Percentiles rank a stretch among this genome's conserved stretches.
These are phyloP conservation scores for Euthynnus affinis DNA, from an alignment of 2,797 vertebrate genomes.

Conservation along the genomic window DNA sequence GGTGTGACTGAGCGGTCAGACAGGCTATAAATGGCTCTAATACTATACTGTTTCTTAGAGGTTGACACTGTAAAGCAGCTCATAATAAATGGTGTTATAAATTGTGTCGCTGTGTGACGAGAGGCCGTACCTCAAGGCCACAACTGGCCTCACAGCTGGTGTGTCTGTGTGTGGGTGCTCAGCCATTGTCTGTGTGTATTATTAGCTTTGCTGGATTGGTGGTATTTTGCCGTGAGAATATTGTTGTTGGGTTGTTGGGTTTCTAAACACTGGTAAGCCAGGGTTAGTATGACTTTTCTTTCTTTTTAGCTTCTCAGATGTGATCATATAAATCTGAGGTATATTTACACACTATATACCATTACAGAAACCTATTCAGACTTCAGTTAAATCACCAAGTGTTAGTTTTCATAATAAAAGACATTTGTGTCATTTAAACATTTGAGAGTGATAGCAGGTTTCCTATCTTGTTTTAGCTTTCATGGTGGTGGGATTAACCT, in stretches of 20 bases:
- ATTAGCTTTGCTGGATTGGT: slow-evolving; percentile 19
- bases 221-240: not conserved
- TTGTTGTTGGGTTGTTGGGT: not conserved
- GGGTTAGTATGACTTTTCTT: not conserved
- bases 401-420: no score
- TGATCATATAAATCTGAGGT: not conserved
- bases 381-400: not conserved
- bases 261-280: not conserved
- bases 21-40: slow-evolving; percentile 55
- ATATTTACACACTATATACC: not conserved
- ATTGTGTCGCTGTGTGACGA: slow-evolving; percentile 39
- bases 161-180: not conserved
- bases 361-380: not conserved
- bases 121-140: slow-evolving; percentile 55
- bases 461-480: not conserved
- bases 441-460: not conserved
- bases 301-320: not conserved
- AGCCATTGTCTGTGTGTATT: slow-evolving; percentile 37
- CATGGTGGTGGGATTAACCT: not conserved
- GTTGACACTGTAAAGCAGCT: slow-evolving; percentile 40
- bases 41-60: slow-evolving; percentile 25
- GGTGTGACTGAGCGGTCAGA: slow-evolving; percentile 57
- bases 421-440: not conserved
- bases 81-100: slow-evolving; percentile 50
- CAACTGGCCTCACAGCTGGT: slow-evolving; percentile 14